Conservation (phyloP, 2,888 invertebrate genomes). For the Erebia ligea region DNA sequence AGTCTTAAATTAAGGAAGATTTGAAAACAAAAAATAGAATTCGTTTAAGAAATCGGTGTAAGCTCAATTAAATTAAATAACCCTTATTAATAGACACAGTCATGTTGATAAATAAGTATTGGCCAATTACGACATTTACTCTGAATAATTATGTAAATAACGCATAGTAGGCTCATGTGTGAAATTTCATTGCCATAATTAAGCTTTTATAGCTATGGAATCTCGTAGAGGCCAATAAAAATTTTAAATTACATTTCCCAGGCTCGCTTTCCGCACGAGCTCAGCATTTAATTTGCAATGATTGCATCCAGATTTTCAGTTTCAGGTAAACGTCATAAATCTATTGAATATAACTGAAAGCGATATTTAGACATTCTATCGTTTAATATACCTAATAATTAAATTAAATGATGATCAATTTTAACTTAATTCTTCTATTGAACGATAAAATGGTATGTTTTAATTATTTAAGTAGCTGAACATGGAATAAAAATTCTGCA, state of each 20-base stretch:
- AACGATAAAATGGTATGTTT: not conserved
- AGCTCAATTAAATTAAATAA: no score
- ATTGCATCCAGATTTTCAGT: slow-evolving; percentile 28
- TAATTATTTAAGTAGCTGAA: slow-evolving; percentile 1
- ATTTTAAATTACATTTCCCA: slow-evolving; percentile 31
- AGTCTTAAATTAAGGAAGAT: not conserved
- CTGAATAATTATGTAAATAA: slow-evolving; percentile 18
- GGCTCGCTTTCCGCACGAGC: slow-evolving; percentile 22
- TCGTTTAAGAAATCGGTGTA: not conserved
- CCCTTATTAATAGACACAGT: not conserved
- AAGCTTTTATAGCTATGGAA: slow-evolving; percentile 36
- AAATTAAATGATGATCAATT: no score
- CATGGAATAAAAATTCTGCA: slow-evolving; percentile 4
- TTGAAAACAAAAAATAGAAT: not conserved
- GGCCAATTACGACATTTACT: not conserved
- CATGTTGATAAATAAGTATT: not conserved
- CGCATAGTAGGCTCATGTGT: slow-evolving; percentile 48
- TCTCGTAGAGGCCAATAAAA: slow-evolving; percentile 29
- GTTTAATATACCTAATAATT: no score
- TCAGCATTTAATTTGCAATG: slow-evolving; percentile 32
- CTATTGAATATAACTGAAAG: not conserved
- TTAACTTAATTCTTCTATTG: slow-evolving; percentile 6
- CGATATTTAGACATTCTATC: not conserved
- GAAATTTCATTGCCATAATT: slow-evolving; percentile 39
- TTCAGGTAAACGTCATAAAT: slow-evolving; percentile 11